These are phyloP conservation scores for Tipula confusa DNA, from an alignment of 2,888 invertebrate species.

Conservation along the genomic window DNA sequence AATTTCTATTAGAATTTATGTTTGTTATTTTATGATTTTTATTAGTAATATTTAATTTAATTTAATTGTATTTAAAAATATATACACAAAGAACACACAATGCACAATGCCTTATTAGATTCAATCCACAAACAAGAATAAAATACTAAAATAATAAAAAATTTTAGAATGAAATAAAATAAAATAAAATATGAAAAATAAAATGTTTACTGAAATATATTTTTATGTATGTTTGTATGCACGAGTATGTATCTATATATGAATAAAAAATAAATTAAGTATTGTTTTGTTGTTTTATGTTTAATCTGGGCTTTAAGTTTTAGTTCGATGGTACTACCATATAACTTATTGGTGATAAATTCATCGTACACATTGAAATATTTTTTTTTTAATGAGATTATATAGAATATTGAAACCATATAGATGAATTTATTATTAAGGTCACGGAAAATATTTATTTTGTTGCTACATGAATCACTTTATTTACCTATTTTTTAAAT, in stretches of 20 bases:
- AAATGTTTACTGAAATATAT: background rate
- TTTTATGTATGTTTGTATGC: too few species aligned
- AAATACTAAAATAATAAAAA: constrained; percentile 5
- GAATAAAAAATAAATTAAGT: background rate
- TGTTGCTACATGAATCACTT: background rate
- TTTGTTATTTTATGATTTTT: background rate
- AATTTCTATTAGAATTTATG: background rate
- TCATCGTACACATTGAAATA: background rate
- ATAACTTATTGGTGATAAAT: background rate
- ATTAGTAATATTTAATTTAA: too few species aligned
- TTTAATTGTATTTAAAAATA: background rate
- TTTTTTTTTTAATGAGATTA: background rate
- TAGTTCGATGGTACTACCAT: background rate
- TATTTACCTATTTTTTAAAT: too few species aligned
- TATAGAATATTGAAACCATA: background rate
- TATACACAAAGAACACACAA: constrained; percentile 32
- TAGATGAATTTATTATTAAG: background rate
- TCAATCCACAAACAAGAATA: constrained; percentile 30
- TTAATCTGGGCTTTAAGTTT: background rate
- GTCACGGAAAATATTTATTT: background rate
- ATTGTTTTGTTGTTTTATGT: background rate
- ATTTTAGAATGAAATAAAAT: background rate
- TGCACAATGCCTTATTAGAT: constrained; percentile 31
- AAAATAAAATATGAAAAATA: background rate
- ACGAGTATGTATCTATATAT: too few species aligned